Evolutionary conservation across 2,113 vertebrate species (phyloP).

Genomic region (Nematolebias whitei): DNA sequence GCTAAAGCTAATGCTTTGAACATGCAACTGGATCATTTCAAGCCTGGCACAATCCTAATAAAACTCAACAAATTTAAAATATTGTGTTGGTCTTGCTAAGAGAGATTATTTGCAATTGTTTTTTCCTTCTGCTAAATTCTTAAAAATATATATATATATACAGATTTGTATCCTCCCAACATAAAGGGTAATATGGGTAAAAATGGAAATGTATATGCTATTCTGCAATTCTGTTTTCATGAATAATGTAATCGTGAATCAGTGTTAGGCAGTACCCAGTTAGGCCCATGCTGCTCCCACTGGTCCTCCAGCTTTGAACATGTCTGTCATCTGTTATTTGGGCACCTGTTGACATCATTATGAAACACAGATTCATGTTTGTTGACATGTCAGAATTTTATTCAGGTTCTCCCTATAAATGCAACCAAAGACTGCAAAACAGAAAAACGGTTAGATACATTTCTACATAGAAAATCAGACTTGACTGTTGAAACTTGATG

Average conservation of each 20-base stretch:
- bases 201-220: neutral
- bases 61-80: neutral
- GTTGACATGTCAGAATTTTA: constrained; percentile 39
- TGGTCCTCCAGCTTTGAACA: constrained; percentile 53
- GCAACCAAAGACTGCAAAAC: neutral
- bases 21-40: neutral
- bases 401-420: neutral
- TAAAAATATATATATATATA: neutral
- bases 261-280: constrained; percentile 53
- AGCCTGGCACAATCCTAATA: neutral
- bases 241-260: constrained; percentile 67
- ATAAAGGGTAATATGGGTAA: neutral
- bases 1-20: neutral
- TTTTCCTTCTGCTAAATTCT: neutral
- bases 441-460: neutral
- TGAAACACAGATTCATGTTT: constrained; percentile 50
- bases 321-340: constrained; percentile 75
- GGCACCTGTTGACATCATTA: constrained; percentile 37
- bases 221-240: constrained; percentile 39
- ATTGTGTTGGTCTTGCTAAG: no score
- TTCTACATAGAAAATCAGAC: neutral
- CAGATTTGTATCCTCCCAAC: constrained; percentile 9
- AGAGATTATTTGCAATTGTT: neutral
- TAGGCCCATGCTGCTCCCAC: constrained; percentile 61
- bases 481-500: neutral